Evolutionary conservation across 2,113 vertebrate genomes (phyloP), one percentile per base, ranked within the genome.

Genomic region (Puffinus mauretanicus): DNA sequence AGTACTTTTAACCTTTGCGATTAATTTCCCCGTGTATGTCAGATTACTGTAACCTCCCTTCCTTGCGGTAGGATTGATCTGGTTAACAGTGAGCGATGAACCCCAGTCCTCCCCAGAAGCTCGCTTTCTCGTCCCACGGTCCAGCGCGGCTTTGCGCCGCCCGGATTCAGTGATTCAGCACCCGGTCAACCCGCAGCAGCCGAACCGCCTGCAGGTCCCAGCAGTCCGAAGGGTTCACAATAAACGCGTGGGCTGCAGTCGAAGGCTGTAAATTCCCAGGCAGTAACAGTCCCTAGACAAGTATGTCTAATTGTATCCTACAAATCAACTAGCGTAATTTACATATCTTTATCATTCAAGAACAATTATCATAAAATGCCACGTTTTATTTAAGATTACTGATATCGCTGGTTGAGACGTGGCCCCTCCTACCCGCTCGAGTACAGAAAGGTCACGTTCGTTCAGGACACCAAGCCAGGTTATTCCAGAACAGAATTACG

Each of bases 181-280:
- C 27, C 88, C 16, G 2, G 34, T 7, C 42, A 82, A 93, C 52
- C 72, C 29, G 11, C 46, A 42, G 91, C 76, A 92, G 82, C 52
- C 19, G 6, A 88, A 90, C 64, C 62, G 27, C 76, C 82, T 27
- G 54, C 70, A 85, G 58, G 88, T 93, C 95, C 95, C 86, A 90
- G 95, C 82, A 96, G 94, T 94, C 85, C 54, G 1, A 88, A 96
- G 67, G 80, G 93, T 94, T 93, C 89, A 92, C 93, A 96, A 80
- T 76, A 94, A 97, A 91, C 32, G 2, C 0, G 0, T 34, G 52
- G 90, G 36, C 86, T 75, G 79, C 89, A 94, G 86, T 73, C n/a
- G 21, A 96, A 95, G 75, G 90, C 75, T 90, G 72, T 65, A 75
- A 92, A 83, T 81, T 87, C 93, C 94, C 81, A 77, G 82, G 82